A percentile compares a stretch with the other conserved stretches of the same genome.
These are phyloP conservation scores for Anniella stebbinsi DNA, from an alignment of 2,797 vertebrate genomes.

Conservation along the genomic window DNA sequence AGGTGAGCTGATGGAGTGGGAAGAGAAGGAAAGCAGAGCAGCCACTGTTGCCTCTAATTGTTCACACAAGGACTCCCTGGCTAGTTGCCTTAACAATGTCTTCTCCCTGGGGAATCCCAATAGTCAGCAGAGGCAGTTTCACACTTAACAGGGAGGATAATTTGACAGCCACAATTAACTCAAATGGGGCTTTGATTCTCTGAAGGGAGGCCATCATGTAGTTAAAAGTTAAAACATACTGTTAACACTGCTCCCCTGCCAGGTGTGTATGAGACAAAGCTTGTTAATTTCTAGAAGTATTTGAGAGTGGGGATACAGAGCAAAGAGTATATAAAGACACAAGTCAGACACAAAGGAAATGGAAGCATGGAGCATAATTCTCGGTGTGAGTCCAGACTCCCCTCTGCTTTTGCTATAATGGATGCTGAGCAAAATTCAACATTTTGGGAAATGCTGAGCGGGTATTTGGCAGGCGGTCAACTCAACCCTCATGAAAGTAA, in stretches of 20 bases:
- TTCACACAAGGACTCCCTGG: constrained; percentile 39
- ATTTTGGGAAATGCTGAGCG: neutral
- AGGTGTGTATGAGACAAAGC: constrained; percentile 34
- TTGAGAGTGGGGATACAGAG: neutral
- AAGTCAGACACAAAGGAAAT: constrained; percentile 7
- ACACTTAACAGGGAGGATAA: constrained; percentile 49
- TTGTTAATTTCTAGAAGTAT: constrained; percentile 42
- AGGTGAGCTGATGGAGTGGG: neutral
- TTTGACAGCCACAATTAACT: constrained; percentile 45
- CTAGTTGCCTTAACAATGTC: constrained; percentile 35
- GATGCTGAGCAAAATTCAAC: neutral
- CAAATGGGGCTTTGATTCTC: constrained; percentile 46
- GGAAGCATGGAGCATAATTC: neutral
- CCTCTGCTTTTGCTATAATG: neutral
- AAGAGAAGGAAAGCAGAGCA: neutral
- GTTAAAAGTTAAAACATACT: constrained; percentile 40
- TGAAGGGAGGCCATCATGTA: constrained; percentile 40
- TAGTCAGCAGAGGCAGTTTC: constrained; percentile 47
- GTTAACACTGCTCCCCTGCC: constrained; percentile 29
- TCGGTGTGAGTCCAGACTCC: neutral
- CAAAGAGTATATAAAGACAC: neutral
- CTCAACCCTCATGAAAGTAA: neutral
- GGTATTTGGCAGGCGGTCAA: neutral
- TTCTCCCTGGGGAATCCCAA: constrained; percentile 19
- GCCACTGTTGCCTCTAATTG: constrained; percentile 3